phyloP scores from a whole-genome alignment of 1,140 invertebrate genomes.

The Cepaea nemoralis region DNA sequence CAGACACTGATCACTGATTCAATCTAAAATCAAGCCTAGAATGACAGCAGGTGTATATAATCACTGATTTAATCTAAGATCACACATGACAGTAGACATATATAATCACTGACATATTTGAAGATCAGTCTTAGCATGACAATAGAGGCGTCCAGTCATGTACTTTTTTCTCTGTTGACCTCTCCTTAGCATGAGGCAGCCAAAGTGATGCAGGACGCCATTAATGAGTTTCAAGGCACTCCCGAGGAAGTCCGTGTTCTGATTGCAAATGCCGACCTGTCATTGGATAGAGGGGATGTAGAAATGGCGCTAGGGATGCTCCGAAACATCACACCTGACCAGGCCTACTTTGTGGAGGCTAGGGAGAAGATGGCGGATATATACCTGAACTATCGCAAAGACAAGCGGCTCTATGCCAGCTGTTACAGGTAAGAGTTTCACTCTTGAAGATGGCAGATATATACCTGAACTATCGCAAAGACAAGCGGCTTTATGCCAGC shows the following conservation, averaged over 20 bases:
- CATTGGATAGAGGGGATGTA: constrained; percentile 84
- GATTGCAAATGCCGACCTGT: constrained; percentile 87
- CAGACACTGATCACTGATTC: too few relatives aligned
- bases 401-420: constrained; percentile 78
- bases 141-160: too few relatives aligned
- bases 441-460: constrained; percentile 94
- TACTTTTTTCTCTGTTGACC: background rate
- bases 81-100: too few relatives aligned
- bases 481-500: constrained; percentile 78
- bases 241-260: constrained; percentile 86
- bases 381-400: constrained; percentile 88
- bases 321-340: constrained; percentile 81
- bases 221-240: constrained; percentile 82
- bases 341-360: constrained; percentile 88
- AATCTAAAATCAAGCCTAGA: too few relatives aligned
- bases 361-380: constrained; percentile 92
- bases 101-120: too few relatives aligned
- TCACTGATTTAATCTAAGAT: too few relatives aligned
- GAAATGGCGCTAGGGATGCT: constrained; percentile 86
- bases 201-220: constrained; percentile 86
- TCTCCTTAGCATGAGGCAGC: constrained; percentile 80
- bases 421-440: constrained; percentile 75
- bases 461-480: constrained; percentile 88
- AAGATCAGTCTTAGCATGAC: too few relatives aligned
- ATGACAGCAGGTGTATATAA: too few relatives aligned